Evolutionary conservation across 2,113 vertebrate species (phyloP).

Genomic region (Oryzias woworae): DNA sequence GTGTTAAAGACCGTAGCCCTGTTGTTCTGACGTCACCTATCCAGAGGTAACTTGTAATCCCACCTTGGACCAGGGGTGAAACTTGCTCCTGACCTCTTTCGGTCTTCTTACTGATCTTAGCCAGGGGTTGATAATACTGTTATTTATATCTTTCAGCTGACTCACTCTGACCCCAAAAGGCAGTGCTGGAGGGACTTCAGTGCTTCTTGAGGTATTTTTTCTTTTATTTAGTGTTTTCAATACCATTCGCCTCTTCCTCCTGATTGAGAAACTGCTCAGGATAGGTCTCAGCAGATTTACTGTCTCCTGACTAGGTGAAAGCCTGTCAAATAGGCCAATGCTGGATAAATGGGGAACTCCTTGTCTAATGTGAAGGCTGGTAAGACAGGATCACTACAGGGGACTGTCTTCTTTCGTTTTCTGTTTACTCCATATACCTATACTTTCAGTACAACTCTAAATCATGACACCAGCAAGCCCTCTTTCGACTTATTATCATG

Average conservation of each 20-base stretch:
- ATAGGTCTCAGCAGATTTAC: background rate
- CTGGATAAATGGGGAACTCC: background rate
- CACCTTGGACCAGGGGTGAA: too few relatives aligned
- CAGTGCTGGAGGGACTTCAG: too few relatives aligned
- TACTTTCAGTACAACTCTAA: background rate
- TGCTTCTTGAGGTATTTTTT: background rate
- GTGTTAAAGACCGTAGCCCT: too few relatives aligned
- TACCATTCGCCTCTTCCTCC: background rate
- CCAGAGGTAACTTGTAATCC: too few relatives aligned
- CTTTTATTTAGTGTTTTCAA: background rate
- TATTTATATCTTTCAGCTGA: background rate
- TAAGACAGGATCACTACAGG: background rate
- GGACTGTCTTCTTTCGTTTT: background rate
- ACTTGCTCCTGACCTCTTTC: too few relatives aligned
- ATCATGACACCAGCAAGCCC: background rate
- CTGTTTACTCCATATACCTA: background rate
- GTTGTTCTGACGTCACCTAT: too few relatives aligned
- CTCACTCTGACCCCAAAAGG: background rate
- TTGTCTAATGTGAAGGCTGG: background rate
- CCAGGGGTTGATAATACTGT: background rate
- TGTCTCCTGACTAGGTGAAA: background rate
- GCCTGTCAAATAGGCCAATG: background rate
- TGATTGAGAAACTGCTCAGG: background rate
- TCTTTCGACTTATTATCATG: background rate
- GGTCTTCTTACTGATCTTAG: too few relatives aligned